Evolutionary conservation across 2,113 vertebrate genomes (phyloP).

Genomic region (Semicossyphus pulcher): DNA sequence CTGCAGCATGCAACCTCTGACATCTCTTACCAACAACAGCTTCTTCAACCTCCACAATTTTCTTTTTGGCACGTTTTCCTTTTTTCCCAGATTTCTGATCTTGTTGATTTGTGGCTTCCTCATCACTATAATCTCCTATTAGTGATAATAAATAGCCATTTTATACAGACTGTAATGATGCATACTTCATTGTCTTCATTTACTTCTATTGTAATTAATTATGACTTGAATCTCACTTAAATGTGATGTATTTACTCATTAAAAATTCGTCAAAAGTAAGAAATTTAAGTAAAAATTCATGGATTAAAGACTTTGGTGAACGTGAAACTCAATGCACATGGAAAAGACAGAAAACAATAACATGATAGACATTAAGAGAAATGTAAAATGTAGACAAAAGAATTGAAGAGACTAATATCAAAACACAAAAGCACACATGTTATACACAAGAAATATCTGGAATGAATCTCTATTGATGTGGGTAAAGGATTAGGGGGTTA

Average conservation of each 20-base stretch:
- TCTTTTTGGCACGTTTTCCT: constrained; percentile 53
- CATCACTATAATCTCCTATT: constrained; percentile 56
- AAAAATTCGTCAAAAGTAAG: too few relatives aligned
- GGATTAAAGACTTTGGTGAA: too few relatives aligned
- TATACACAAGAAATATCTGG: constrained; percentile 22
- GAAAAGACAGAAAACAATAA: constrained; percentile 18
- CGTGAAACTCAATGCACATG: too few relatives aligned
- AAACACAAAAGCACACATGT: constrained; percentile 24
- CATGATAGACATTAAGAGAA: too few relatives aligned
- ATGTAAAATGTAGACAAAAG: too few relatives aligned
- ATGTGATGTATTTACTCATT: too few relatives aligned
- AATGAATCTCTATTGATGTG: constrained; percentile 22
- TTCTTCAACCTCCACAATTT: constrained; percentile 44
- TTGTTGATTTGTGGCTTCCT: constrained; percentile 45
- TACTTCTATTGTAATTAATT: background rate
- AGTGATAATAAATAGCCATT: constrained; percentile 50
- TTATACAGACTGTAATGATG: constrained; percentile 11
- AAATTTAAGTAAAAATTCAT: too few relatives aligned
- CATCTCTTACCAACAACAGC: constrained; percentile 66
- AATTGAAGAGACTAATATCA: too few relatives aligned
- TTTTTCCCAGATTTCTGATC: constrained; percentile 56
- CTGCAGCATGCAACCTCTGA: constrained; percentile 46
- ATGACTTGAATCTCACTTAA: too few relatives aligned
- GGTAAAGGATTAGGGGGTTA: background rate
- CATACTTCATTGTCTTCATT: background rate